Evolutionary conservation across 1,140 invertebrate genomes (phyloP).

Genomic region (Cyclina sinensis): DNA sequence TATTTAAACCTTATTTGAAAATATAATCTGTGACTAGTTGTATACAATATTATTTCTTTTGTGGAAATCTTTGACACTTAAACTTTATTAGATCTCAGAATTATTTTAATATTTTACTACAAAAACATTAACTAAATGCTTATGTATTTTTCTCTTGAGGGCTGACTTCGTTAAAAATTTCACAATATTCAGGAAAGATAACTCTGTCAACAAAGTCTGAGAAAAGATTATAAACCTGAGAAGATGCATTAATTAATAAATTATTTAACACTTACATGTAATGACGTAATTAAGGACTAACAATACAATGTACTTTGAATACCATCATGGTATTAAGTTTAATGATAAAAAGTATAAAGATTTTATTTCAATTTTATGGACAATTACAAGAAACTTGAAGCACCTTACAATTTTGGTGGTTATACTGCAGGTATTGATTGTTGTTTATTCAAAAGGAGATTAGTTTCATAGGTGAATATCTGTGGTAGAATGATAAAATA

Average conservation of each 20-base stretch:
- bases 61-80: no score
- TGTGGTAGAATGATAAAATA: background rate
- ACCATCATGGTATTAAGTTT: background rate
- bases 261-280: background rate
- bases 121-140: no score
- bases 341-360: background rate
- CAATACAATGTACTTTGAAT: background rate
- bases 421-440: background rate
- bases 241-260: background rate
- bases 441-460: constrained; percentile 8
- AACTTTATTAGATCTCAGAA: no score
- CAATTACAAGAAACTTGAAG: constrained; percentile 24
- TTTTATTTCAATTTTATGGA: constrained; percentile 39
- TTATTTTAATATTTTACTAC: no score
- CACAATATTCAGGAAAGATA: no score
- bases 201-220: no score
- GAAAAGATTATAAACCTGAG: no score
- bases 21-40: no score
- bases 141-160: no score
- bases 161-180: no score
- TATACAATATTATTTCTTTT: no score
- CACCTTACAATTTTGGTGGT: constrained; percentile 10
- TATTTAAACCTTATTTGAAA: no score
- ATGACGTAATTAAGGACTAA: background rate
- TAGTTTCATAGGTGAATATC: constrained; percentile 30